Percentiles rank a stretch among this genome's conserved stretches.
These are phyloP conservation scores for Lepidocyrtoides sp. DNA, from an alignment of 2,888 invertebrate genomes.

Conservation along the genomic window DNA sequence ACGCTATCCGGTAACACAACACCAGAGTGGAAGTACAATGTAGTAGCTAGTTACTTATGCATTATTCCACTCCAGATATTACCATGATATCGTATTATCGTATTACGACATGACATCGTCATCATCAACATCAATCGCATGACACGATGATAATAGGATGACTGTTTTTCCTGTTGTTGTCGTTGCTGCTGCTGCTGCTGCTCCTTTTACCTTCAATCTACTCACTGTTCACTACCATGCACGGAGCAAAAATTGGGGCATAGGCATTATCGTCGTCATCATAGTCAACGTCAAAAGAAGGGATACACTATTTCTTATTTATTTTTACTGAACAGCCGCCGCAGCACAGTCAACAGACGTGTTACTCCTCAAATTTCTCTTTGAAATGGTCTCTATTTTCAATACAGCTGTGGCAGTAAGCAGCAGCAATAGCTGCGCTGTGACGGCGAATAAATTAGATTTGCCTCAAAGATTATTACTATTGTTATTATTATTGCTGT, in stretches of 20 bases:
- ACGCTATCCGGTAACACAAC: not conserved
- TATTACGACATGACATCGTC: conserved; percentile 38
- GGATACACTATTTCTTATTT: conserved; percentile 2
- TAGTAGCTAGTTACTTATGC: conserved; percentile 18
- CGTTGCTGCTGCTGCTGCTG: not conserved
- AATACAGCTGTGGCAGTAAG: not conserved
- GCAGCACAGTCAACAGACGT: conserved; percentile 18
- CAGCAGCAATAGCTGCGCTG: not conserved
- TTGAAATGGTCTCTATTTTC: not conserved
- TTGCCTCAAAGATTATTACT: conserved; percentile 38
- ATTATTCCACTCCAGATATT: conserved; percentile 50
- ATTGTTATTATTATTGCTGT: conserved; percentile 40
- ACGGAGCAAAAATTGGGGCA: conserved; percentile 9
- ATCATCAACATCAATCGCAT: conserved; percentile 41
- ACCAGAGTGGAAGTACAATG: not conserved
- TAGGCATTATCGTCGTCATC: not conserved
- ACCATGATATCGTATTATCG: conserved; percentile 16
- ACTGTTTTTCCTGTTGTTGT: conserved; percentile 39
- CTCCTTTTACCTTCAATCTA: conserved; percentile 1
- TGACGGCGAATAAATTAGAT: conserved; percentile 15
- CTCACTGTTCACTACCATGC: conserved; percentile 4
- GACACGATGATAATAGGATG: conserved; percentile 45
- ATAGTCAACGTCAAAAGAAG: not conserved
- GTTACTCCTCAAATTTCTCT: not conserved
- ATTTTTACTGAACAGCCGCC: not conserved